phyloP scores from a whole-genome alignment of 2,797 vertebrate genomes.

The Loris lydekkerianus region DNA sequence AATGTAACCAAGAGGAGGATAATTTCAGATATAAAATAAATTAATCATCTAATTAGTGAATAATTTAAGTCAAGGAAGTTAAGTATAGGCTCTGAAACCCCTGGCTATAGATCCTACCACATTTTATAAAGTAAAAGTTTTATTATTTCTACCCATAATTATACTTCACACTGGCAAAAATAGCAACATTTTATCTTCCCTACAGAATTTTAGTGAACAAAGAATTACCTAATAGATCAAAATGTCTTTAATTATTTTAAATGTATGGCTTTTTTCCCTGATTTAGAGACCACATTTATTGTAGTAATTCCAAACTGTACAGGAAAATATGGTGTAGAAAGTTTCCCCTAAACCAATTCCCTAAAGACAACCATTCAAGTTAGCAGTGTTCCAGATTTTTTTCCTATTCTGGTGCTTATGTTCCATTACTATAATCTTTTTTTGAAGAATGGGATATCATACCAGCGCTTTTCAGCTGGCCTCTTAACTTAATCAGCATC shows the following conservation, averaged over 20 bases:
- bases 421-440: not conserved
- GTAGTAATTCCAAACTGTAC: not conserved
- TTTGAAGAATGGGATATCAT: not conserved
- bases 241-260: slow-evolving; percentile 41
- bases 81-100: slow-evolving; percentile 57
- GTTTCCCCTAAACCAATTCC: not conserved
- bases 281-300: slow-evolving; percentile 40
- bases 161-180: not conserved
- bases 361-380: not conserved
- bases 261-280: not conserved
- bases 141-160: slow-evolving; percentile 39
- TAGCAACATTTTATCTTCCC: slow-evolving; percentile 8
- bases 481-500: slow-evolving; percentile 8
- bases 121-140: slow-evolving; percentile 52
- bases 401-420: not conserved
- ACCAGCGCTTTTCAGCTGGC: not conserved
- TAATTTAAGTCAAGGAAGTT: slow-evolving; percentile 19
- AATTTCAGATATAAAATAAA: slow-evolving; percentile 34
- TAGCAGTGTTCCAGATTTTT: not conserved
- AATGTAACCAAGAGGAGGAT: not conserved
- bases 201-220: slow-evolving; percentile 45
- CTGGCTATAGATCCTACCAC: slow-evolving; percentile 28
- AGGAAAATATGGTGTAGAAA: not conserved
- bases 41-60: slow-evolving; percentile 41
- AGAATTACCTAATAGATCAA: slow-evolving; percentile 48